These are phyloP conservation scores for Cuculus canorus DNA, from an alignment of 2,797 vertebrate genomes.

Conservation along the genomic window DNA sequence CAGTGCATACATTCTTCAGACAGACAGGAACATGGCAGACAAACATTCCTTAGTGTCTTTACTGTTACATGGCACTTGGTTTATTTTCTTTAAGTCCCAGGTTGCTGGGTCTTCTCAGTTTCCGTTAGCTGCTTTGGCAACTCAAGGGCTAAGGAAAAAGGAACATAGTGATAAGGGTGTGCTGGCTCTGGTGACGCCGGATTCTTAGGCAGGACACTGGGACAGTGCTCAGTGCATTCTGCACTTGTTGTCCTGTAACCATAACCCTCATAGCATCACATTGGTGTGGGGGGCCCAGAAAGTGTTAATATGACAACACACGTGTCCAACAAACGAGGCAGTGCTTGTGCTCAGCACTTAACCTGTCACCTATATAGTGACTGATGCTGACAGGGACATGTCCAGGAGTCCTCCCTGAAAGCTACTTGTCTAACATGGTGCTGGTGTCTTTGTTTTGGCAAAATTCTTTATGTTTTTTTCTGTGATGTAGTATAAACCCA, in stretches of 20 bases:
- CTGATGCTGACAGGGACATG: not conserved
- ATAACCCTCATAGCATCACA: rapidly evolving
- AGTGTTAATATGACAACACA: not conserved
- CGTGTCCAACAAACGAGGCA: not conserved
- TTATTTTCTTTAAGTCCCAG: not conserved
- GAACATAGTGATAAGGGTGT: not conserved
- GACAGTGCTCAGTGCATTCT: not conserved
- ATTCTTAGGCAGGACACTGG: not conserved
- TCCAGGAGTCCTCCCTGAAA: not conserved
- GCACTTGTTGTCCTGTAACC: not conserved
- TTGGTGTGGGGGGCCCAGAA: not conserved
- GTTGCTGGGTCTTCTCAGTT: not conserved
- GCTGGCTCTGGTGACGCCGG: not conserved
- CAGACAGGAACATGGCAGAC: slow-evolving; percentile 53
- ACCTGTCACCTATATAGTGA: not conserved
- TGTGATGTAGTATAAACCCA: not conserved
- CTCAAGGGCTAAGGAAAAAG: not conserved
- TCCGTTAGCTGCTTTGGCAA: not conserved
- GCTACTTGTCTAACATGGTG: not conserved
- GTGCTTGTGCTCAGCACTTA: not conserved
- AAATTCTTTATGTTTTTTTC: not conserved
- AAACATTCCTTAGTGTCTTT: slow-evolving; percentile 37
- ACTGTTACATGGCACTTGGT: not conserved
- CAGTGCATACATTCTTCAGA: slow-evolving; percentile 78
- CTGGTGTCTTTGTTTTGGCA: not conserved